phyloP scores from a whole-genome alignment of 2,888 invertebrate species.

The Megalurothrips usitatus region DNA sequence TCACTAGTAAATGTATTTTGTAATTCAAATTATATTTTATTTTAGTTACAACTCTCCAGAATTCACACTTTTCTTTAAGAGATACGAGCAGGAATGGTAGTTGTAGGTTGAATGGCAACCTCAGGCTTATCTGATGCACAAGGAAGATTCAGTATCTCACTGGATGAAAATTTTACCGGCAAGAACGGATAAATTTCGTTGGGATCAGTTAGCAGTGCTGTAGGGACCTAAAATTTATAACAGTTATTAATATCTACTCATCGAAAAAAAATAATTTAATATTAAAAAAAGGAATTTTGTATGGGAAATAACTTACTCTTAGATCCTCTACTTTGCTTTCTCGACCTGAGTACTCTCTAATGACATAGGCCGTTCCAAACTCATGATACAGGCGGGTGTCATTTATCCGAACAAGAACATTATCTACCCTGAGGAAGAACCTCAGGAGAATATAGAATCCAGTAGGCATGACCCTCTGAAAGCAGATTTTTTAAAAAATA shows the following conservation, averaged over 20 bases:
- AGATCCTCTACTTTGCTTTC: constrained; percentile 69
- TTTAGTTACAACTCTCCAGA: neutral
- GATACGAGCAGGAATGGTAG: neutral
- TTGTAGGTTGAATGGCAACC: no score
- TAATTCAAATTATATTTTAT: no score
- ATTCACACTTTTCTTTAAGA: neutral
- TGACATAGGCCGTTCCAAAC: constrained; percentile 67
- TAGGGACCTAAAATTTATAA: constrained; percentile 50
- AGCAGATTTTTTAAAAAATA: constrained; percentile 33
- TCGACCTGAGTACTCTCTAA: constrained; percentile 76
- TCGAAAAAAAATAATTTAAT: constrained; percentile 31
- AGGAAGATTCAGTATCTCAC: constrained; percentile 48
- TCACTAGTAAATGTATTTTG: no score
- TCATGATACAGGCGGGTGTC: constrained; percentile 85
- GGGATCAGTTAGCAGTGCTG: constrained; percentile 60
- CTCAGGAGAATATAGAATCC: constrained; percentile 86
- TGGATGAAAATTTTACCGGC: constrained; percentile 51
- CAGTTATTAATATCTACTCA: constrained; percentile 12
- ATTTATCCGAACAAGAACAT: constrained; percentile 79
- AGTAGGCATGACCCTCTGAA: constrained; percentile 91
- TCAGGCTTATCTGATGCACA: neutral
- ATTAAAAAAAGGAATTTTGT: constrained; percentile 29
- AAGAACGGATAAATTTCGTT: constrained; percentile 63
- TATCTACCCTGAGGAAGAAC: constrained; percentile 91
- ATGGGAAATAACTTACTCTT: constrained; percentile 53